phyloP scores from a whole-genome alignment of 2,797 vertebrate species.

The Podargus strigoides region DNA sequence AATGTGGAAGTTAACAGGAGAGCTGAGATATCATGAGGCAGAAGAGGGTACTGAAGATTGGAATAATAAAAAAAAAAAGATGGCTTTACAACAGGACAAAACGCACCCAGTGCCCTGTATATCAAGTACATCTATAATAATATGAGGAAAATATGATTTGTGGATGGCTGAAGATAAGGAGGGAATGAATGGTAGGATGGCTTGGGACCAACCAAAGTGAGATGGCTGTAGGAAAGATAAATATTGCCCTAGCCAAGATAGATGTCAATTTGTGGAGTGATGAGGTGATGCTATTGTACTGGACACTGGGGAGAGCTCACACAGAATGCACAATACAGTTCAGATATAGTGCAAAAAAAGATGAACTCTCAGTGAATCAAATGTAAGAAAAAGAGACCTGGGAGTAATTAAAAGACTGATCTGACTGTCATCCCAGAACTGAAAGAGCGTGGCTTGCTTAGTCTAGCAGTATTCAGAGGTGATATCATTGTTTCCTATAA shows the following conservation, averaged over 20 bases:
- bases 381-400: neutral
- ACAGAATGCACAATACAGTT: neutral
- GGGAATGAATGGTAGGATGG: neutral
- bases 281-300: neutral
- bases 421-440: neutral
- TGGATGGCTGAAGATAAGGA: neutral
- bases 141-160: neutral
- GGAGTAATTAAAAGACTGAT: neutral
- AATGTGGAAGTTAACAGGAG: neutral
- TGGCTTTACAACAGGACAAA: neutral
- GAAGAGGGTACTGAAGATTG: neutral
- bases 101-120: neutral
- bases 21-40: neutral
- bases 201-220: neutral
- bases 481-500: slow-evolving; percentile 28
- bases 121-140: neutral
- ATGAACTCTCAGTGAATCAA: neutral
- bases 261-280: neutral
- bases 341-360: neutral
- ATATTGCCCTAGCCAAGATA: neutral
- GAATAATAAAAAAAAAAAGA: neutral
- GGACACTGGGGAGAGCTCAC: neutral
- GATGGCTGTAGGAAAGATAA: neutral
- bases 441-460: slow-evolving; percentile 23
- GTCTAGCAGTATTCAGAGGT: slow-evolving; percentile 13